These are phyloP conservation scores for Samia ricini DNA, from an alignment of 1,140 invertebrate genomes.

Conservation along the genomic window DNA sequence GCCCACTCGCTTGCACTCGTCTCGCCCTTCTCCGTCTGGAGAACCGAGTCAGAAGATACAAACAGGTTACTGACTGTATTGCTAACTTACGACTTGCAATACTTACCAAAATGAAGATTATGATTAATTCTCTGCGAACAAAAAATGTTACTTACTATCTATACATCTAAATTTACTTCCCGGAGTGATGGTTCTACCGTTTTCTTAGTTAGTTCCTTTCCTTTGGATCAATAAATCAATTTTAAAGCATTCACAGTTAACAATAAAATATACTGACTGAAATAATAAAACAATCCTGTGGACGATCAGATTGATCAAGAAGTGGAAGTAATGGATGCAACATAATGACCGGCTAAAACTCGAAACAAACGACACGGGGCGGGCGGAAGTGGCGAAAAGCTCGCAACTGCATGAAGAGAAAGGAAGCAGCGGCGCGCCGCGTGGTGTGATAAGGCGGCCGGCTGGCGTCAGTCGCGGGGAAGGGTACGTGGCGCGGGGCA, in stretches of 20 bases:
- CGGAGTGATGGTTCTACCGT: too few species aligned
- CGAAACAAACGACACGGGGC: constrained; percentile 66
- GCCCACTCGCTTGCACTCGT: constrained; percentile 45
- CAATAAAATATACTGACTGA: too few species aligned
- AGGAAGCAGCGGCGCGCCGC: constrained; percentile 68
- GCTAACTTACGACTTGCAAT: constrained; percentile 23
- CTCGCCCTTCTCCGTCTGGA: constrained; percentile 26
- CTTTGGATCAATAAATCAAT: not conserved
- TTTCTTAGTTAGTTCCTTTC: too few species aligned
- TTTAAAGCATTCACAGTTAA: not conserved
- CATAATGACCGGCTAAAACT: constrained; percentile 62
- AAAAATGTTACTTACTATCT: not conserved
- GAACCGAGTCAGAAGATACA: constrained; percentile 8
- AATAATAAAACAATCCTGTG: not conserved
- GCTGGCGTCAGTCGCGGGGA: constrained; percentile 46
- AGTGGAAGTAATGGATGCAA: constrained; percentile 44
- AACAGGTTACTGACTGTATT: constrained; percentile 24
- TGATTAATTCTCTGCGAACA: constrained; percentile 20
- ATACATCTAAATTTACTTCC: too few species aligned
- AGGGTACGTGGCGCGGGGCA: constrained; percentile 31
- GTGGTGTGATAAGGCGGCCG: constrained; percentile 71
- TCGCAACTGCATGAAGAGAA: constrained; percentile 74
- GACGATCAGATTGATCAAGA: constrained; percentile 25
- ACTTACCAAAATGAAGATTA: constrained; percentile 10
- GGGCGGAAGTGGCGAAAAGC: constrained; percentile 75